Percentiles rank a stretch among this genome's conserved stretches.
Evolutionary conservation across 2,113 vertebrate species (phyloP).

Genomic region (Poecilia latipinna): DNA sequence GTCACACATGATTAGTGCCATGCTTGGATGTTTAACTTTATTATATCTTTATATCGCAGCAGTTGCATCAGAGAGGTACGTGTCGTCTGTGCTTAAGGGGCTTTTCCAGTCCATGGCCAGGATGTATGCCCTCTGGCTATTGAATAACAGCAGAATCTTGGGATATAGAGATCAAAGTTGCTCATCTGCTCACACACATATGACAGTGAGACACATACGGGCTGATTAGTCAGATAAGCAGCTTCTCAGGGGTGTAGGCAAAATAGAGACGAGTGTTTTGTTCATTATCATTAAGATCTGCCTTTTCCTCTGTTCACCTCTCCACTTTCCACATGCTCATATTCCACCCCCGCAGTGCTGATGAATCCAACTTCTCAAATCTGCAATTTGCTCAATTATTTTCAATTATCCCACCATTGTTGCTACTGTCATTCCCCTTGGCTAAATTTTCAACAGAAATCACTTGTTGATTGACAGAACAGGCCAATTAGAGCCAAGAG

Average conservation of each 20-base stretch:
- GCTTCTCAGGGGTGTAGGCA: conserved; percentile 59
- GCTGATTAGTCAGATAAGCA: conserved; percentile 77
- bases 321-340: conserved; percentile 66
- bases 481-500: conserved; percentile 74
- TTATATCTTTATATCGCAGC: conserved; percentile 11
- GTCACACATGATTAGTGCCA: conserved; percentile 20
- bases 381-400: conserved; percentile 81
- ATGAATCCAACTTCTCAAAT: conserved; percentile 77
- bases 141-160: conserved; percentile 55
- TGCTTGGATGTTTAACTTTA: conserved; percentile 44
- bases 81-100: conserved; percentile 48
- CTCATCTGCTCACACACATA: conserved; percentile 60
- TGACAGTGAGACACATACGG: conserved; percentile 66
- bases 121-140: conserved; percentile 63
- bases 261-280: conserved; percentile 75
- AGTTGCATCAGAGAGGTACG: conserved; percentile 40
- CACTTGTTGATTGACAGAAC: conserved; percentile 83
- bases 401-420: conserved; percentile 80
- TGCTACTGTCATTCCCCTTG: conserved; percentile 72
- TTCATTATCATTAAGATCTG: conserved; percentile 79
- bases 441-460: conserved; percentile 78
- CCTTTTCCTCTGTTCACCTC: conserved; percentile 71
- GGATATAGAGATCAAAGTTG: conserved; percentile 78
- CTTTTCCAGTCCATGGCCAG: conserved; percentile 46
- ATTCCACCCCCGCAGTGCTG: conserved; percentile 72